phyloP scores from a whole-genome alignment of 2,113 vertebrate species.

The Etia nguti region DNA sequence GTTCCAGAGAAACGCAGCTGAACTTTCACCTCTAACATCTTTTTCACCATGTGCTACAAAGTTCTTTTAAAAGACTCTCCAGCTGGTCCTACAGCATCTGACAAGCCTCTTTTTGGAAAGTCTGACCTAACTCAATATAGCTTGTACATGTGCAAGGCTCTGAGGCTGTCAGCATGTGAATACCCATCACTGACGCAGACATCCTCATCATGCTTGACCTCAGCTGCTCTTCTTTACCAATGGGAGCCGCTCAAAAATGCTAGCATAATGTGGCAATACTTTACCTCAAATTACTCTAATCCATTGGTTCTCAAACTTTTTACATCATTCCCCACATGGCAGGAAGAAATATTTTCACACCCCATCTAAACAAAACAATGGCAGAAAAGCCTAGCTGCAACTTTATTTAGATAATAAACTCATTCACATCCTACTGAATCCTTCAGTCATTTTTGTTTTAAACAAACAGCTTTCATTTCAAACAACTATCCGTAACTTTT shows the following conservation, averaged over 20 bases:
- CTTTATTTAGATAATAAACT: too few species aligned
- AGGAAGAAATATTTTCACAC: too few species aligned
- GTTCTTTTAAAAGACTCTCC: not conserved
- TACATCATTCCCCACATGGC: too few species aligned
- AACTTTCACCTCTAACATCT: not conserved
- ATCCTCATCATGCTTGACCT: not conserved
- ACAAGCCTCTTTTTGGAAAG: not conserved
- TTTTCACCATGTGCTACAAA: not conserved
- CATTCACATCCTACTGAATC: too few species aligned
- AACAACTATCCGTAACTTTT: too few species aligned
- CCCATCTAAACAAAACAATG: too few species aligned
- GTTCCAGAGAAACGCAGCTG: not conserved
- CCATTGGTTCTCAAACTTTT: too few species aligned
- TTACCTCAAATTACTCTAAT: not conserved
- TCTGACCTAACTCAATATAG: not conserved
- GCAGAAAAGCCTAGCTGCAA: too few species aligned
- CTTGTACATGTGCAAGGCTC: not conserved
- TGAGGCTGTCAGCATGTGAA: not conserved
- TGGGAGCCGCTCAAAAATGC: not conserved
- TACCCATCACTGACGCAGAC: not conserved
- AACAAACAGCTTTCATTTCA: too few species aligned
- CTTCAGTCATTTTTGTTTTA: too few species aligned
- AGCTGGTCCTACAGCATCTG: not conserved
- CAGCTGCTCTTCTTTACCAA: not conserved
- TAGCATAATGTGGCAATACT: not conserved